Evolutionary conservation across 37 sponge, comb jelly and placozoan species (phyloP).

Genomic region (Petrosia ficiformis): DNA sequence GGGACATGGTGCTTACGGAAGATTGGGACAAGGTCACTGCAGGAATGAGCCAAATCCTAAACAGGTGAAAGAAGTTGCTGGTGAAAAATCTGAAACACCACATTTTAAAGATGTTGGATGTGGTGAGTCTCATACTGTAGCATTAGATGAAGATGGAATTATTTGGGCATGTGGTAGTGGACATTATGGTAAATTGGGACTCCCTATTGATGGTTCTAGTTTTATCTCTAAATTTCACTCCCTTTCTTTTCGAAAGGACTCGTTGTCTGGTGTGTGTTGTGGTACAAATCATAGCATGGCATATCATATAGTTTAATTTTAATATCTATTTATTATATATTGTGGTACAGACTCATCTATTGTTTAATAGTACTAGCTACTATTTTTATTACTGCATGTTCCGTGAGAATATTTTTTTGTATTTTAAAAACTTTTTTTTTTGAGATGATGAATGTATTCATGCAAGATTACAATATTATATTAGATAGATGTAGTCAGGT

Average conservation of each 20-base stretch:
- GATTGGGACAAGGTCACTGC: slow-evolving; percentile 36
- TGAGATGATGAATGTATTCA: neutral
- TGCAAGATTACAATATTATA: neutral
- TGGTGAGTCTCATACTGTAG: slow-evolving; percentile 64
- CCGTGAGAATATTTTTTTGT: too few species aligned
- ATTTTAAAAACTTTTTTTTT: neutral
- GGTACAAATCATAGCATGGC: slow-evolving; percentile 52
- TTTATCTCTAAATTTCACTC: slow-evolving; percentile 2
- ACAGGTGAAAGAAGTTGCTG: neutral
- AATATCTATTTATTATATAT: neutral
- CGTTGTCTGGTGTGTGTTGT: slow-evolving; percentile 25
- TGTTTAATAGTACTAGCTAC: too few species aligned
- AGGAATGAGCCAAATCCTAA: slow-evolving; percentile 1
- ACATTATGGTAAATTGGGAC: slow-evolving; percentile 53
- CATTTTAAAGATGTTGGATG: slow-evolving; percentile 33
- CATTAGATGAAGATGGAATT: slow-evolving; percentile 19
- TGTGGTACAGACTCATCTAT: too few species aligned
- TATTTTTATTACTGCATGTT: too few species aligned
- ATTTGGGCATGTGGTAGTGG: slow-evolving; percentile 56
- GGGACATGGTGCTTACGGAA: slow-evolving; percentile 46
- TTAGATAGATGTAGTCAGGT: neutral
- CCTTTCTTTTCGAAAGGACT: neutral
- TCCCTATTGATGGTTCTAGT: slow-evolving; percentile 1
- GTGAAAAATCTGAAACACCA: slow-evolving; percentile 2
- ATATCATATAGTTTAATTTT: slow-evolving; percentile 2